Evolutionary conservation across 1,140 invertebrate species (phyloP), one percentile per base, ranked within the genome.

Genomic region (Hestina assimilis): DNA sequence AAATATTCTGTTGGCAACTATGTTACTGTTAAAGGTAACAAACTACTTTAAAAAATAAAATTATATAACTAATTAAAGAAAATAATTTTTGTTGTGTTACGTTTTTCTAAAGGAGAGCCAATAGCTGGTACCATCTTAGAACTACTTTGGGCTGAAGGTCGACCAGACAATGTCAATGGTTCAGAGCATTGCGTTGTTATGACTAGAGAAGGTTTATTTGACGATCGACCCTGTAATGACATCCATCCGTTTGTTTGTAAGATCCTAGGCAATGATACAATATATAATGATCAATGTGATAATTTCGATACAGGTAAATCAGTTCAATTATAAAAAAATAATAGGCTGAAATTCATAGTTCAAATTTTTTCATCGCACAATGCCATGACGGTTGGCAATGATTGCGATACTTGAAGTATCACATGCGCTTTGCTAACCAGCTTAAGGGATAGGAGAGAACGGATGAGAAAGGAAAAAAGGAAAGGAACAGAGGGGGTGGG

Each of bases 231-330:
- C 0, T 82, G 79, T 42, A 42, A 51, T 14, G 66, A 73, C 8
- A 71, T 78, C 28, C 64, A 74, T 56, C 79, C 76, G 1, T 79
- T 79, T 57, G 68, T 82, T 14, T 82, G 79, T 47, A 82, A 82
- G 61, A 79, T 82, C 59, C 59, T 66, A 7, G 72, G 69, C 15
- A 71, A 76, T 15, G 68, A 72, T 11, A 78, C 65, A 3, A 67
- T 59, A 40, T 72, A 66, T 45, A 74, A 78, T 46, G 63, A 76
- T 5, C 55, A 64, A 38, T 82, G 79, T 23, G 61, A 78, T 55
- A 66, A 63, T 23, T 82, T 61, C 63, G 79, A 82, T 60, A 28
- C 58, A 31, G 72, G 72, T 79, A 55, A 60, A 31, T 19, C n/a
- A n/a, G n/a, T n/a, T n/a, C n/a, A n/a, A n/a, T n/a, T n/a, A n/a